Conservation (phyloP, 1,140 invertebrate species). For the fruit fly (Drosophila melanogaster) region DNA sequence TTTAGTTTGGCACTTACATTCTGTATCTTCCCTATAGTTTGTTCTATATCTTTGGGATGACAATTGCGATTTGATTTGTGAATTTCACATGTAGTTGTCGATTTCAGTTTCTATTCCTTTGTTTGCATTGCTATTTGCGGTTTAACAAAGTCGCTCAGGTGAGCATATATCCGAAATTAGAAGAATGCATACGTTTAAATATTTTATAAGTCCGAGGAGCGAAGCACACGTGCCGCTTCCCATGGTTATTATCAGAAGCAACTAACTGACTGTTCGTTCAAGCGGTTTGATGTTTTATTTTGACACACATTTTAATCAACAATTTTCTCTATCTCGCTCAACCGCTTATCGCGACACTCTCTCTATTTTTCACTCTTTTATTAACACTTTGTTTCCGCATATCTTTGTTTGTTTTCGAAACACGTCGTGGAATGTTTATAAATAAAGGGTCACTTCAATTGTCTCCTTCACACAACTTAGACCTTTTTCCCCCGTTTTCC, state of each 20-base stretch:
- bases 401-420: conserved; percentile 21
- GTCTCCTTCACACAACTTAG: not conserved
- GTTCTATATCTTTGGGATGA: conserved; percentile 29
- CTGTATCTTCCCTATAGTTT: conserved; percentile 18
- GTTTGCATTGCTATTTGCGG: conserved; percentile 6
- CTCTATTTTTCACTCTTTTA: conserved; percentile 25
- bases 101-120: conserved; percentile 19
- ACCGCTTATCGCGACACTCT: conserved; percentile 10
- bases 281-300: conserved; percentile 33
- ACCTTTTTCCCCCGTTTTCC: not conserved
- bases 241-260: conserved; percentile 33
- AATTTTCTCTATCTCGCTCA: conserved; percentile 14
- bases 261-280: conserved; percentile 18
- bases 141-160: conserved; percentile 16
- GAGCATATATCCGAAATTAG: conserved; percentile 26
- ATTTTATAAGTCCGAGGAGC: no score
- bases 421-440: conserved; percentile 11
- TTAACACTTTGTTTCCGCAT: conserved; percentile 29
- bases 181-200: conserved; percentile 2
- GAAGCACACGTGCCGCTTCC: conserved; percentile 32
- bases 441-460: not conserved
- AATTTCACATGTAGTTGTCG: conserved; percentile 46
- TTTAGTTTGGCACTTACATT: conserved; percentile 53
- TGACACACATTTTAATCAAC: conserved; percentile 74
- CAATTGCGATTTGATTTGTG: conserved; percentile 44